These are phyloP conservation scores for Trachurus trachurus DNA, from an alignment of 2,797 vertebrate genomes.

Conservation along the genomic window DNA sequence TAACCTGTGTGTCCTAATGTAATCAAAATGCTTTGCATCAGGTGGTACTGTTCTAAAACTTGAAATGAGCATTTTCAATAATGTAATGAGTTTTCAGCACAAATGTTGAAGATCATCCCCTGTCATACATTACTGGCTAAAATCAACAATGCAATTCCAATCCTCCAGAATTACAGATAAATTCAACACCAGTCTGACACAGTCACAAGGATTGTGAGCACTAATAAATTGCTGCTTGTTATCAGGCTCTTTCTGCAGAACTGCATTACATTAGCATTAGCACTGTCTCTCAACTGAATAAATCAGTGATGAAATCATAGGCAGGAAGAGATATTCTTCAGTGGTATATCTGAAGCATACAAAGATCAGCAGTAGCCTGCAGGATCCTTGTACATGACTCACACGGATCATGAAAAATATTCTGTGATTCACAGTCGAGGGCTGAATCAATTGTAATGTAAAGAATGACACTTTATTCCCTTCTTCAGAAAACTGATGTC, in stretches of 20 bases:
- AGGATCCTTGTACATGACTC: not conserved
- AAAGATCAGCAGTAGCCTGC: not conserved
- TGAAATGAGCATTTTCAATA: not conserved
- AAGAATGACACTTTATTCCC: not conserved
- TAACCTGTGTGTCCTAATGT: not conserved
- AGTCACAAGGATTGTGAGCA: not conserved
- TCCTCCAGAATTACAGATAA: not conserved
- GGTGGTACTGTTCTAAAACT: not conserved
- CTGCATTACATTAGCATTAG: not conserved
- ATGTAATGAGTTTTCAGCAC: not conserved
- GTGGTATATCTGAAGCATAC: too few species aligned
- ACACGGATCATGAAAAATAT: not conserved
- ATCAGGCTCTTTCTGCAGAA: not conserved
- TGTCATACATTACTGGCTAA: not conserved
- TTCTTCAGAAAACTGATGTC: too few species aligned
- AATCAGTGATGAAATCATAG: not conserved
- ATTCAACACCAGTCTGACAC: not conserved
- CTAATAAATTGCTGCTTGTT: not conserved
- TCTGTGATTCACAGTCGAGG: not conserved
- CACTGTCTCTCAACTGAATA: slow-evolving; percentile 4
- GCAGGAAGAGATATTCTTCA: too few species aligned
- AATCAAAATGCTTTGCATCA: not conserved
- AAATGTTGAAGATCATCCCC: not conserved
- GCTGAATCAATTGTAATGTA: not conserved
- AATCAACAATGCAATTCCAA: slow-evolving; percentile 13